Conservation (phyloP, 2,797 vertebrate genomes). For the Anabacerthia variegaticeps region DNA sequence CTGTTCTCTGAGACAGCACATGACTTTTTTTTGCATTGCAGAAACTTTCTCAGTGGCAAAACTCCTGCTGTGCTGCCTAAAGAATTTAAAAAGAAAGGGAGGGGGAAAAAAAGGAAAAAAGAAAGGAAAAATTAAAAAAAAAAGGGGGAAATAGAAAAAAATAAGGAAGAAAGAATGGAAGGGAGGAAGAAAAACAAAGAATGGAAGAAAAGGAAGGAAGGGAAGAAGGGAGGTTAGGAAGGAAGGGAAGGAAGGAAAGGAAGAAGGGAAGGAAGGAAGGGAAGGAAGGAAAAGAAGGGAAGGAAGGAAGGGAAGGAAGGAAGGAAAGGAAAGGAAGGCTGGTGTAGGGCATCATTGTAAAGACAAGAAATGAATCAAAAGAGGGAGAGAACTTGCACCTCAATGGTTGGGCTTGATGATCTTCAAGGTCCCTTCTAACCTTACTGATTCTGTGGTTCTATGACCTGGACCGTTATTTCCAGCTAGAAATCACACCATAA, state of each 20-base stretch:
- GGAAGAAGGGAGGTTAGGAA: neutral
- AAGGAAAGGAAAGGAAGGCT: neutral
- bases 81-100: neutral
- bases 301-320: no score
- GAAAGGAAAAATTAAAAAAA: accelerated
- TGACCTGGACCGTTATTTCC: neutral
- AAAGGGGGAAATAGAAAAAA: accelerated
- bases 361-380: neutral
- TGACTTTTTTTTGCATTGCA: neutral
- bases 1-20: neutral
- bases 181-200: accelerated
- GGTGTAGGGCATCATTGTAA: neutral
- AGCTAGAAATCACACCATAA: neutral
- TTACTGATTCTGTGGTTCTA: neutral
- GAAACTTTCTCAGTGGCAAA: neutral
- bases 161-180: no score
- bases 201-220: accelerated
- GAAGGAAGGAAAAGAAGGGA: accelerated
- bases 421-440: neutral
- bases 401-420: neutral
- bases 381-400: neutral
- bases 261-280: no score
- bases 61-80: neutral
- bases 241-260: no score
- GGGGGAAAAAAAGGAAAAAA: accelerated